phyloP scores from a whole-genome alignment of 2,888 invertebrate species.

The Blera fallax region DNA sequence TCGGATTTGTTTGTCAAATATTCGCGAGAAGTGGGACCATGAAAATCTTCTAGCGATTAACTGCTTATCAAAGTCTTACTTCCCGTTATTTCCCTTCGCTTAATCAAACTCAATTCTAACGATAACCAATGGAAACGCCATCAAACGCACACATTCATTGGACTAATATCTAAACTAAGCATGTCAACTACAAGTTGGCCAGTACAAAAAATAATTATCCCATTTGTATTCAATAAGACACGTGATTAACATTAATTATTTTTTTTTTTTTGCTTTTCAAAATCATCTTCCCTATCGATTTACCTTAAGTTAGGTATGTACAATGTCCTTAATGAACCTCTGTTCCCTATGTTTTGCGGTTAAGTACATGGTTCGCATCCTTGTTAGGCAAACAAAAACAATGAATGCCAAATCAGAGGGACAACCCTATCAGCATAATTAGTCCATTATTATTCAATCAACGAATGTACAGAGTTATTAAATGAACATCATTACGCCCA shows the following conservation, averaged over 20 bases:
- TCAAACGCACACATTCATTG: background rate
- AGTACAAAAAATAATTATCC: background rate
- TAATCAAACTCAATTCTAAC: no score
- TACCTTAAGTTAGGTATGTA: background rate
- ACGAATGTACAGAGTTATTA: conserved; percentile 31
- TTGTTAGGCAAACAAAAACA: background rate
- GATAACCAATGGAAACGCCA: background rate
- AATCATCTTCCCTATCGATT: background rate
- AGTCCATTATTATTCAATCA: conserved; percentile 60
- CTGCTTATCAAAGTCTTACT: no score
- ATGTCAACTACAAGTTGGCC: background rate
- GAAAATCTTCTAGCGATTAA: no score
- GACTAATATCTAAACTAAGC: background rate
- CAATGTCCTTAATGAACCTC: conserved; percentile 28
- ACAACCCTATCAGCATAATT: conserved; percentile 50
- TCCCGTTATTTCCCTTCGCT: no score
- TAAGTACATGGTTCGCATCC: background rate
- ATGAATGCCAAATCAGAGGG: conserved; percentile 25
- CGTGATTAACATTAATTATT: background rate
- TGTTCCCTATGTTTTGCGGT: background rate
- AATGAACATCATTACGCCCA: conserved; percentile 18
- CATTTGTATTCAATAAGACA: background rate
- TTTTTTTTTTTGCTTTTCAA: background rate
- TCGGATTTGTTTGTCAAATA: no score
- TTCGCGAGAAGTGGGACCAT: no score